Evolutionary conservation across 2,888 invertebrate genomes (phyloP).

Genomic region (Drosophila macrospina): DNA sequence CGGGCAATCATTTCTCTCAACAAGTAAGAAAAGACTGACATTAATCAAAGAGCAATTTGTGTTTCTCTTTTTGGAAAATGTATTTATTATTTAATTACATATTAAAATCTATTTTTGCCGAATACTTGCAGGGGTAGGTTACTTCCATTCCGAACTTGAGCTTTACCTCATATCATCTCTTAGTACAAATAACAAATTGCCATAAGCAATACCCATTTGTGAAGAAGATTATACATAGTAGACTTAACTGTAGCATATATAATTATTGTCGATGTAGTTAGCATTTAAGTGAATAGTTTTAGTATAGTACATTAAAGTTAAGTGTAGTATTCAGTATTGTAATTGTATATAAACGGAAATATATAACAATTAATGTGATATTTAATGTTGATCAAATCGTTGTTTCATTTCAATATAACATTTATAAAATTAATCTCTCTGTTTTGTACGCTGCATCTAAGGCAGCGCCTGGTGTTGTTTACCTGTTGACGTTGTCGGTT

Average conservation of each 20-base stretch:
- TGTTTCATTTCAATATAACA: constrained; percentile 22
- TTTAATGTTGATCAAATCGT: constrained; percentile 38
- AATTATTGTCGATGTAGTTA: constrained; percentile 15
- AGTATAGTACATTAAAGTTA: constrained; percentile 20
- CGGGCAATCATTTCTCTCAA: neutral
- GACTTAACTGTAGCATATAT: constrained; percentile 5
- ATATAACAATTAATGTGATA: constrained; percentile 51
- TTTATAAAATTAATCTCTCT: constrained; percentile 66
- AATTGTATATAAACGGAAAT: constrained; percentile 39
- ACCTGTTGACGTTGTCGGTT: constrained; percentile 71
- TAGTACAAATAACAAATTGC: constrained; percentile 43
- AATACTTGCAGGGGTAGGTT: constrained; percentile 1
- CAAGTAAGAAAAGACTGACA: constrained; percentile 7
- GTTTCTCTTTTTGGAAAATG: neutral
- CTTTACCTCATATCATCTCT: constrained; percentile 31
- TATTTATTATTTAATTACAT: neutral
- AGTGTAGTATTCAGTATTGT: constrained; percentile 19
- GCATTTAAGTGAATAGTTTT: constrained; percentile 10
- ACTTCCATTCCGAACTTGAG: constrained; percentile 28
- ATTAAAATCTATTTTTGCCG: neutral
- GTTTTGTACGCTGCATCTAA: constrained; percentile 44
- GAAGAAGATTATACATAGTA: constrained; percentile 27
- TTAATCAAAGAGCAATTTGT: neutral
- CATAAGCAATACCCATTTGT: constrained; percentile 30
- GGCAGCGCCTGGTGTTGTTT: constrained; percentile 49